These are phyloP conservation scores for Neosalanx taihuensis DNA, from an alignment of 2,797 vertebrate genomes.

Conservation along the genomic window DNA sequence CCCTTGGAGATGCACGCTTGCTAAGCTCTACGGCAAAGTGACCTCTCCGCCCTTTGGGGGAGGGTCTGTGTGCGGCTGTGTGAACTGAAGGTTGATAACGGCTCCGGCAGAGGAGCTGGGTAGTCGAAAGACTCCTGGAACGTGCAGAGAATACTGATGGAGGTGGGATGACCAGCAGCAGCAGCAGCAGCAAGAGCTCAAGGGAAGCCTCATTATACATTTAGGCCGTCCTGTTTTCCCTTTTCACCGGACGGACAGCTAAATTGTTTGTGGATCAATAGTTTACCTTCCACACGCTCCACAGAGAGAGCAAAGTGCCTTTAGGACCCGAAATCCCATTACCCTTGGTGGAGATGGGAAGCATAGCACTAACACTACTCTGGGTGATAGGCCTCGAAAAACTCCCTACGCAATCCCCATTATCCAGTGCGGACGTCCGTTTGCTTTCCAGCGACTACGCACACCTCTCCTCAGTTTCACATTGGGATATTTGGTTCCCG, in stretches of 20 bases:
- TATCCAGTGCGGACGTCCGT: constrained; percentile 58
- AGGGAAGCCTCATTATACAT: constrained; percentile 68
- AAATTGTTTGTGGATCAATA: constrained; percentile 78
- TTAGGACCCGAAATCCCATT: constrained; percentile 73
- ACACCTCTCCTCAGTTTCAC: constrained; percentile 25
- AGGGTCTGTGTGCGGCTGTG: constrained; percentile 29
- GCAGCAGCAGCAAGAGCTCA: constrained; percentile 28
- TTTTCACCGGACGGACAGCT: constrained; percentile 59
- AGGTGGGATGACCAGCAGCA: constrained; percentile 9
- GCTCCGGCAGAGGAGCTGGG: constrained; percentile 41
- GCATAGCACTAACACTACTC: constrained; percentile 45
- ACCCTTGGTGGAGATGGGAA: constrained; percentile 61
- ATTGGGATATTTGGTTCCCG: constrained; percentile 17
- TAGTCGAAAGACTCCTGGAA: constrained; percentile 48
- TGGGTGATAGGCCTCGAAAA: constrained; percentile 38
- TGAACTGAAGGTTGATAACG: constrained; percentile 38
- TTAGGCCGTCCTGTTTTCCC: constrained; percentile 63
- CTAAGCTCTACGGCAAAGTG: constrained; percentile 29
- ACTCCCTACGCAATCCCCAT: constrained; percentile 45
- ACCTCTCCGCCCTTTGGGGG: constrained; percentile 32
- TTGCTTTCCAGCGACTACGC: constrained; percentile 48
- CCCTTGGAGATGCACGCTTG: constrained; percentile 36
- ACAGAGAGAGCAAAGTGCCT: constrained; percentile 65
- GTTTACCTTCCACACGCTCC: constrained; percentile 65
- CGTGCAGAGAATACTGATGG: constrained; percentile 57